Base-by-base conservation (phyloP, 2,888 invertebrate species). In the Blastobasis lacticolella region DNA sequence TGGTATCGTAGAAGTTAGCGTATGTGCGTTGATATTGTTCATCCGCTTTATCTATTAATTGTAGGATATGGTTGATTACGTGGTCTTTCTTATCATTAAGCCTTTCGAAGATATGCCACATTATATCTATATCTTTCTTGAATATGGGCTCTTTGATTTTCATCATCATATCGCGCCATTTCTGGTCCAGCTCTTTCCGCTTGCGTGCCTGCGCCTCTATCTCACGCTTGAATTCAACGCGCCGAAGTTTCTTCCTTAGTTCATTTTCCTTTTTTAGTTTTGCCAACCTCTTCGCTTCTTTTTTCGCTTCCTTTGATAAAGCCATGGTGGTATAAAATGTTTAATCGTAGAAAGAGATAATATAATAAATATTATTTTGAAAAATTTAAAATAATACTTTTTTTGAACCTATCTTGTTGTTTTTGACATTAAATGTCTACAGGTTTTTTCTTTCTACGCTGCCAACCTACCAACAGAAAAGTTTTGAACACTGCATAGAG, bases 21-120 rank as follows among this genome's bases (percentile, higher is more conserved):
- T 92, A 90, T 49, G 92, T 90, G 56, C 90, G 87, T 54, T 89
- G 85, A 61, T 92, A 92, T 65, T 93, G 92, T 37, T 90, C 82
- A 69, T 93, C 92, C 4, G 92, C 90, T 54, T 89, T 73, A 49
- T 91, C 83, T 58, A 92, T 81, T 58, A 92, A 90, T 50, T 83
- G 78, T 64, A 91, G 78, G 9, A 91, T 82, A 57, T 86, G 84
- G 5, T 74, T 67, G 49, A 93, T 91, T 4, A 90, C 69, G 42
- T 88, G 73, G 60, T 93, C 90, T 75, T 93, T 93, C 57, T 90
- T 88, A 51, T 89, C 88, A 10, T 90, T 71, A 0, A 82, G 75
- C 57, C 90, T 78, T 64, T 92, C 90, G 59, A 93, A 87, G 3
- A 73, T 71, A 46, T 77, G 78, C 80, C 85, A 82, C 75, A 86